Conservation (phyloP, 2,113 vertebrate genomes). For the Maccullochella peelii region DNA sequence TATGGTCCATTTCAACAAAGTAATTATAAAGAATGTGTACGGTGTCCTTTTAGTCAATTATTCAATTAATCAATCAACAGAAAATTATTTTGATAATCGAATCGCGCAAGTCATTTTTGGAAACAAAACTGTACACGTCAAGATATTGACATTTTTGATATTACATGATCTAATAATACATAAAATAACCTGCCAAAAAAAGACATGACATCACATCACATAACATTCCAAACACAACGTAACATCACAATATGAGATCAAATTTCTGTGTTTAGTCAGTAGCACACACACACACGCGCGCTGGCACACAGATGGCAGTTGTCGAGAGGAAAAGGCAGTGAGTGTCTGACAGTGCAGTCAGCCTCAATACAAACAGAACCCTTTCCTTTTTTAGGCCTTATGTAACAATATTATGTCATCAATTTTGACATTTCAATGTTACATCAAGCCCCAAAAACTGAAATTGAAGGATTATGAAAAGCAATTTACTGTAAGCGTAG, state of each 20-base stretch:
- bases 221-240: not conserved
- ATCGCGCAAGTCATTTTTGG: no score
- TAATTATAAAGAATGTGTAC: no score
- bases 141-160: no score
- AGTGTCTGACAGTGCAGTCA: constrained; percentile 30
- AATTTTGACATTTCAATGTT: constrained; percentile 48
- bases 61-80: no score
- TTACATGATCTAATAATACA: not conserved
- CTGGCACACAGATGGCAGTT: constrained; percentile 36
- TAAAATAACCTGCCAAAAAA: no score
- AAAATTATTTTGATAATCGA: no score
- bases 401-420: constrained; percentile 53
- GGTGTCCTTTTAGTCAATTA: no score
- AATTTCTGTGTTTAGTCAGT: not conserved
- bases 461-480: constrained; percentile 26
- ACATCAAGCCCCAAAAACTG: constrained; percentile 29
- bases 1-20: not conserved
- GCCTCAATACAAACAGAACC: constrained; percentile 20
- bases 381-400: constrained; percentile 46
- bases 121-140: no score
- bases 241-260: not conserved
- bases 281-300: not conserved
- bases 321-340: constrained; percentile 27
- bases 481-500: constrained; percentile 2
- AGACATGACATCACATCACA: no score